These are phyloP conservation scores for Gymnocypris eckloni DNA, from an alignment of 2,797 vertebrate genomes.

Conservation along the genomic window DNA sequence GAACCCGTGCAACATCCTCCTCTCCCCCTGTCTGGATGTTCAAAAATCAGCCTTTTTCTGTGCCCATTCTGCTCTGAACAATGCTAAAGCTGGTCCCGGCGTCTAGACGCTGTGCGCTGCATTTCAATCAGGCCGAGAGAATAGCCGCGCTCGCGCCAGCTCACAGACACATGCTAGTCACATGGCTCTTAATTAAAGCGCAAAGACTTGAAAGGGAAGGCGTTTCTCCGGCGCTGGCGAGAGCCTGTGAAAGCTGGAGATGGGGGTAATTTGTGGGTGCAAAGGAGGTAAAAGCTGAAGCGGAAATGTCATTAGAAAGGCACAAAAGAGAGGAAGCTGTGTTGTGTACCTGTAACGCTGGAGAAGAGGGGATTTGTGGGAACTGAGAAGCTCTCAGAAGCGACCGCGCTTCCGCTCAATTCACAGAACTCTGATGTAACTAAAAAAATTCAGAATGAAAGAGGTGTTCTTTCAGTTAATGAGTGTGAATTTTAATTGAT, in stretches of 20 bases:
- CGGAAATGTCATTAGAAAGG: slow-evolving; percentile 51
- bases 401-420: background rate
- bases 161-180: slow-evolving; percentile 52
- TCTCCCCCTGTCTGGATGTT: slow-evolving; percentile 15
- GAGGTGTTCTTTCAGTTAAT: background rate
- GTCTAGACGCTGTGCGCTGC: slow-evolving; percentile 64
- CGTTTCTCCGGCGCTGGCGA: slow-evolving; percentile 40
- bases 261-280: slow-evolving; percentile 52
- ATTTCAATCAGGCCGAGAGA: slow-evolving; percentile 71
- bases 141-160: slow-evolving; percentile 41
- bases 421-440: background rate
- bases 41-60: slow-evolving; percentile 40
- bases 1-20: slow-evolving; percentile 3
- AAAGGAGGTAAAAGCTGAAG: slow-evolving; percentile 40
- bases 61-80: slow-evolving; percentile 61
- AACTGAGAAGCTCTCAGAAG: background rate
- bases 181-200: slow-evolving; percentile 55
- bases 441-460: background rate
- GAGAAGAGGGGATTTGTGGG: background rate
- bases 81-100: slow-evolving; percentile 67
- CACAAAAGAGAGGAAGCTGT: slow-evolving; percentile 47
- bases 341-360: slow-evolving; percentile 32
- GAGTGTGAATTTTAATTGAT: background rate
- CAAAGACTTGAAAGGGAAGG: slow-evolving; percentile 59
- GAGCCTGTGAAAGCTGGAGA: slow-evolving; percentile 40